A percentile compares a stretch with the other conserved stretches of the same genome.
Evolutionary conservation across 2,797 vertebrate genomes (phyloP).

Genomic region (Parambassis ranga): DNA sequence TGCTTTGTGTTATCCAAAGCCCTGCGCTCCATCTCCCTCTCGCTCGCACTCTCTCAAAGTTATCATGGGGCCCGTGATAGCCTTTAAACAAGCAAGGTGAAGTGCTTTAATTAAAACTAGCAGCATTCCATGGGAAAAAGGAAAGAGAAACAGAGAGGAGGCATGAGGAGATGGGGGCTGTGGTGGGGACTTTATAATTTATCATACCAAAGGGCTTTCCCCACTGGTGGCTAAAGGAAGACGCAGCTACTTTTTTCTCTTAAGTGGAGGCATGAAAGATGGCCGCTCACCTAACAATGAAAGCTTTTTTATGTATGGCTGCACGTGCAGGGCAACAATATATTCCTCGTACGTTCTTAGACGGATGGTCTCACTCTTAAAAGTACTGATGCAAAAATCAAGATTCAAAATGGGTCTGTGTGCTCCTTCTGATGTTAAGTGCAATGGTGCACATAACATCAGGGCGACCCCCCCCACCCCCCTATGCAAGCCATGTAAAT

Average conservation of each 20-base stretch:
- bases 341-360: constrained; percentile 22
- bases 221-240: constrained; percentile 51
- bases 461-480: constrained; percentile 51
- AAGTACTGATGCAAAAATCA: constrained; percentile 68
- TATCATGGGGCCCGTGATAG: constrained; percentile 83
- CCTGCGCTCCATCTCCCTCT: constrained; percentile 71
- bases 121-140: constrained; percentile 70
- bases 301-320: constrained; percentile 47
- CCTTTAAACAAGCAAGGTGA: constrained; percentile 86
- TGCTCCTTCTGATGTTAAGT: constrained; percentile 57
- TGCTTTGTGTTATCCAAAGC: constrained; percentile 83
- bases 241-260: constrained; percentile 62
- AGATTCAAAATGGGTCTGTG: constrained; percentile 38
- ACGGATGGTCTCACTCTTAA: constrained; percentile 51
- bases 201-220: constrained; percentile 73
- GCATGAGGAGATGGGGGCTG: no score
- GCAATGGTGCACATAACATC: constrained; percentile 75
- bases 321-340: constrained; percentile 8
- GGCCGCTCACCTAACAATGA: constrained; percentile 46
- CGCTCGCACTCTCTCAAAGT: constrained; percentile 67
- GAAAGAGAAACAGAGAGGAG: constrained; percentile 61
- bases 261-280: constrained; percentile 57
- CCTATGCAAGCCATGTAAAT: constrained; percentile 77
- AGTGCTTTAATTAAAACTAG: constrained; percentile 85
- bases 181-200: constrained; percentile 78